Evolutionary conservation across 2,797 vertebrate species (phyloP), one percentile per base, ranked within the genome.

Genomic region (Darevskia nairensis): DNA sequence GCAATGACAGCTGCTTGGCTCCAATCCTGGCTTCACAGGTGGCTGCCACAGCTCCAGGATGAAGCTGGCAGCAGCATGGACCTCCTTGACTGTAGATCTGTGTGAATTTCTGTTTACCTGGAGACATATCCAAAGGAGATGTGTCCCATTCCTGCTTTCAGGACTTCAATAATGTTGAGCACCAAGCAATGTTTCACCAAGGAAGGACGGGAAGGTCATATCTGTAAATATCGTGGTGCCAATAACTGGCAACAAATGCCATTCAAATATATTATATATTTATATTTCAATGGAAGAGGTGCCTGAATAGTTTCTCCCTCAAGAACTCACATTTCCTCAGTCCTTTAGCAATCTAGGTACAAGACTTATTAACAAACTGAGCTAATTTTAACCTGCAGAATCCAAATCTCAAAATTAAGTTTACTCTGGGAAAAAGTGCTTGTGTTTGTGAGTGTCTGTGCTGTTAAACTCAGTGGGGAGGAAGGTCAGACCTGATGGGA

Each of bases 1-100:
- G 66, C 77, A 71, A 59, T 59, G 85, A 71, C 85, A 86, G 85
- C 66, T 80, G 46, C 77, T 46, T 80, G 64, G 23, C 66, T 80
- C 46, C 59, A 17, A 21, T 61, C 35, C 27, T 71, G 77, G 85
- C 35, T 50, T 80, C 23, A 59, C 68, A 72, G 25, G 78, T 80
- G 78, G 66, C 66, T 55, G 50, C 85, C 35, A 72, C 35, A 11
- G 78, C 23, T 72, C 44, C 29, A 71, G 46, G 46, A 80, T 39
- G 23, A 71, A 86, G 46, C 77, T 72, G 61, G 85, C 77, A 80
- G 46, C 66, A 80, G 19, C 61, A 64, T 64, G n/a, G 66, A 69
- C 44, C 69, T 55, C 46, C 66, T 55, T 55, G 46, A 15, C 59
- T 13, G 35, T 25, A 32, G 7, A 86, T 72, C 32, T 11, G n/a